Percentiles rank a stretch among this genome's conserved stretches.
Conservation (phyloP, 2,797 vertebrate genomes). For the Catharus ustulatus region DNA sequence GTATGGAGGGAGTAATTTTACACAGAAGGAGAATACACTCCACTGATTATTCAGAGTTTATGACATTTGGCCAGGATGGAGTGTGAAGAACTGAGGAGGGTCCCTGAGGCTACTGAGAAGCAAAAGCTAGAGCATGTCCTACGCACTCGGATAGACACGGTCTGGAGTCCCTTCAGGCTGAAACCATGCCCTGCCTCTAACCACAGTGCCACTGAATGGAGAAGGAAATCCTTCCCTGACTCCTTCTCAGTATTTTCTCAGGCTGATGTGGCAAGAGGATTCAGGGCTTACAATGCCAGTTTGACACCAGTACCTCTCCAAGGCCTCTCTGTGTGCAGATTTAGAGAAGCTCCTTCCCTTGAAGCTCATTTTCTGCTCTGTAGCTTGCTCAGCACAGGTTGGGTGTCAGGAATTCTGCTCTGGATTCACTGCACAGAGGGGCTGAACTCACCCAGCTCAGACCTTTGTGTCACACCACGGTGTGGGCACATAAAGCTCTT, state of each 20-base stretch:
- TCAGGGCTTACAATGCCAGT: background rate
- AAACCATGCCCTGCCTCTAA: background rate
- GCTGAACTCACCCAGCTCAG: accelerated
- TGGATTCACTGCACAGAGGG: background rate
- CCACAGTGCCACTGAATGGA: background rate
- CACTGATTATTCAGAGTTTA: background rate
- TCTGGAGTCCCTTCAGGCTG: background rate
- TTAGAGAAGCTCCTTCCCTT: background rate
- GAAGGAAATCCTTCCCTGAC: background rate
- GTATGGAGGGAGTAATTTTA: accelerated
- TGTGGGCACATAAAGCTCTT: too few species aligned
- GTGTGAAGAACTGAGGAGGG: background rate
- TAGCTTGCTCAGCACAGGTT: background rate
- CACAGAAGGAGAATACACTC: background rate
- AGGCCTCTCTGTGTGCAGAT: background rate
- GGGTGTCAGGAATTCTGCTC: background rate
- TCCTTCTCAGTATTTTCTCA: background rate
- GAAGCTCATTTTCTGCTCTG: background rate
- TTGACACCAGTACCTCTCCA: background rate
- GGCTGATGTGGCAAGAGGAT: background rate
- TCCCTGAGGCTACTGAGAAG: background rate
- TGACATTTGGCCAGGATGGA: background rate
- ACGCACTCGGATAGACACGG: accelerated
- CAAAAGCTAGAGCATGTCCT: background rate
- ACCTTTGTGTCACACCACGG: background rate